Base-by-base conservation (phyloP, 2,888 invertebrate genomes). In the Philhelius pedissequus region DNA sequence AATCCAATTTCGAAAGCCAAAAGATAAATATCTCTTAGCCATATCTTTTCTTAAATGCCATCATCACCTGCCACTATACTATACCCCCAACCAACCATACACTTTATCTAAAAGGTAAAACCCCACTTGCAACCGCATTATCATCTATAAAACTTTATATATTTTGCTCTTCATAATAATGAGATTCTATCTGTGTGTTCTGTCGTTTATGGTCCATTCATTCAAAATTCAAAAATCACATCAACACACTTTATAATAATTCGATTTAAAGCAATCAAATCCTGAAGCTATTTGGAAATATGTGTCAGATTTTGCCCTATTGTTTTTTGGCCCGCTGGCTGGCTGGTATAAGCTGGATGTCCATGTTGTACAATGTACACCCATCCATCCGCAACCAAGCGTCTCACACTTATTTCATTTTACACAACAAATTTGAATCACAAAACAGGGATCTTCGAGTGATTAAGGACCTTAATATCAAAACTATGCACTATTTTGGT, bases 401-500 rank as follows among this genome's bases (percentile, higher is more conserved):
- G 32, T 32, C 38, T 38, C 38, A 22, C 38, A 22, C 38, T 60
- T 40, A 60, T 60, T 60, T 56, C 56, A 20, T 56, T 56, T 60
- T 43, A 40, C 45, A 64, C 64, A 64, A 64, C 64, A 64, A 75
- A 64, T 62, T 70, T 52, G 78, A 73, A 35, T 62, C 35, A 38
- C 32, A 35, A 68, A 73, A 54, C 52, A 30, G 60, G 76, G 40
- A 76, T 77, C 40, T 60, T 20, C 64, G 30, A 69, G 74, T 79
- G 83, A 83, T 83, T 83, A 79, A 79, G 83, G 69, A 78, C 64
- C 64, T 83, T 75, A 74, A 83, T 83, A 74, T 60, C 80, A 84
- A 76, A 84, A 80, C 84, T 84, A 70, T 76, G 30, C 80, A 68
- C 80, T 76, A 48, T 56, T 60, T 50, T 11, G 66, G 54, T 76